phyloP scores from a whole-genome alignment of 2,888 invertebrate species.

The Tholera decimalis region DNA sequence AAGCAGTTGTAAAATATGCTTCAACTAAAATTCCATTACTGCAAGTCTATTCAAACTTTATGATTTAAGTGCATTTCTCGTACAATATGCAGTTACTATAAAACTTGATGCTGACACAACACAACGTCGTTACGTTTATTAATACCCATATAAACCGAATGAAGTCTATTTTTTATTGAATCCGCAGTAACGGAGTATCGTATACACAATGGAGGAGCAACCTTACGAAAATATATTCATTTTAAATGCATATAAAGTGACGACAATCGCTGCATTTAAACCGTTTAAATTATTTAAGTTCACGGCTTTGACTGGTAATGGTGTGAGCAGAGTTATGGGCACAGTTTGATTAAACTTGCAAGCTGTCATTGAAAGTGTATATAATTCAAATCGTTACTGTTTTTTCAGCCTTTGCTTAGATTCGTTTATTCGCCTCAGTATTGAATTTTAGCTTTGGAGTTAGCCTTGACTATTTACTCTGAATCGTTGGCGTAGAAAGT shows the following conservation, averaged over 20 bases:
- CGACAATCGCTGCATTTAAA: conserved; percentile 11
- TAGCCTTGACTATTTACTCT: too few relatives aligned
- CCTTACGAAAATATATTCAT: conserved; percentile 11
- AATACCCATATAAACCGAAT: conserved; percentile 46
- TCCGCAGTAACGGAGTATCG: conserved; percentile 7
- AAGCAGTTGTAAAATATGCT: background rate
- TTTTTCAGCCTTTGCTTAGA: too few relatives aligned
- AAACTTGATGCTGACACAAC: conserved; percentile 10
- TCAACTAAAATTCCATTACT: background rate
- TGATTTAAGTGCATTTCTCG: background rate
- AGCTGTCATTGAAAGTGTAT: background rate
- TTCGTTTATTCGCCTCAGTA: too few relatives aligned
- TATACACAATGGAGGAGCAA: conserved; percentile 11
- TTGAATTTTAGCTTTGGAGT: too few relatives aligned
- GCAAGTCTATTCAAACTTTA: conserved; percentile 6
- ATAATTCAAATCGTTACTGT: background rate
- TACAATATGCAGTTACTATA: conserved; percentile 25
- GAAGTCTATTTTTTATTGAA: conserved; percentile 22
- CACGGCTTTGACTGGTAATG: background rate
- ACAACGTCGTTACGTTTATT: conserved; percentile 26
- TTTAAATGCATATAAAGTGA: conserved; percentile 16
- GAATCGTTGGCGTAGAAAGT: too few relatives aligned
- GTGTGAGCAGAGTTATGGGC: background rate
- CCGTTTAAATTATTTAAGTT: conserved; percentile 3
- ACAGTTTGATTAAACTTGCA: background rate